Conservation (phyloP, 2,113 vertebrate species). For the Ictidomys tridecemlineatus region DNA sequence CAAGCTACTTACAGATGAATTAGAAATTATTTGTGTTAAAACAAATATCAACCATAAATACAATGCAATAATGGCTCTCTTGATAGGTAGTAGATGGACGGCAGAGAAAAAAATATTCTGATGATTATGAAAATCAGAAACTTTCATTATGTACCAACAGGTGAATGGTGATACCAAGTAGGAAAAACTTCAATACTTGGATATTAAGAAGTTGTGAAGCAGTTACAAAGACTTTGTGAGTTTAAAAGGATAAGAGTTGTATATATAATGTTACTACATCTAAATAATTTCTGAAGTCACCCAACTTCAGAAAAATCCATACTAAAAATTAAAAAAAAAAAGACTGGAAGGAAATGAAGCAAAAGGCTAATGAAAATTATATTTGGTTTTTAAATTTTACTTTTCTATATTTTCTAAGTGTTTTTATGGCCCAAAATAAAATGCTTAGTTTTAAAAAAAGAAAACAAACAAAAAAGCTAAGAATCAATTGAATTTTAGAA, state of each 20-base stretch:
- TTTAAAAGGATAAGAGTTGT: conserved; percentile 3
- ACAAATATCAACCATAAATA: conserved; percentile 22
- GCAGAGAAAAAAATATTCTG: conserved; percentile 1
- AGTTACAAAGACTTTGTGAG: background rate
- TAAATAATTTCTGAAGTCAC: conserved; percentile 18
- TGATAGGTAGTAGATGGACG: background rate
- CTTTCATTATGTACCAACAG: background rate
- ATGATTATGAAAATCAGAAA: conserved; percentile 12
- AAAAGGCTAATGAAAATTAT: conserved; percentile 33
- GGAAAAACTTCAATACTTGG: conserved; percentile 13
- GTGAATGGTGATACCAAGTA: background rate
- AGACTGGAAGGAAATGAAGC: conserved; percentile 47
- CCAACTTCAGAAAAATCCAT: background rate
- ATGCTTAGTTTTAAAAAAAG: background rate
- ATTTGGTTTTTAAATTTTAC: conserved; percentile 32
- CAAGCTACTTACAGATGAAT: conserved; percentile 2
- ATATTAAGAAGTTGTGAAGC: conserved; percentile 20
- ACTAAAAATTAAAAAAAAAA: background rate
- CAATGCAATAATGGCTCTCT: background rate
- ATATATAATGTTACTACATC: background rate
- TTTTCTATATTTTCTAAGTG: conserved; percentile 42
- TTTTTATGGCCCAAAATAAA: conserved; percentile 15
- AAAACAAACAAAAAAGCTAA: background rate
- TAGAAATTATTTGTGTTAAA: conserved; percentile 45
- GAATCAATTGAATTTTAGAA: background rate